These are phyloP conservation scores for Calonectris borealis DNA, from an alignment of 2,113 vertebrate genomes.

Conservation along the genomic window DNA sequence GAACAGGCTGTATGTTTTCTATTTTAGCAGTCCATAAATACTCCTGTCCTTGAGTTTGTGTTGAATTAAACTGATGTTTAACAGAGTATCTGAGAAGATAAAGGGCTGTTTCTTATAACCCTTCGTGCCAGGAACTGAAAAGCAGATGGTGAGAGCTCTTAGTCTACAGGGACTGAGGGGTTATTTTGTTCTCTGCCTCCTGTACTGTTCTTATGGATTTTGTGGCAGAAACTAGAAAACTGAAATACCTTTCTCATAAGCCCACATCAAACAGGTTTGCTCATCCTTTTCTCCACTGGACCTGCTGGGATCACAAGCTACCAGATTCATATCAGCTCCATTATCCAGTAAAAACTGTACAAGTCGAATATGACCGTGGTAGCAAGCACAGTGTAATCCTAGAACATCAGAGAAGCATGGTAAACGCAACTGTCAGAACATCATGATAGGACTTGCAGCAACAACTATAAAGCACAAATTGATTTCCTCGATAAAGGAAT, in stretches of 20 bases:
- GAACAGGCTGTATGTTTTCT: not conserved
- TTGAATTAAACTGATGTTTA: not conserved
- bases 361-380: constrained; percentile 90
- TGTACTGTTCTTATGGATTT: not conserved
- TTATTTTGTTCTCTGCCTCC: constrained; percentile 11
- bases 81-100: not conserved
- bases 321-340: constrained; percentile 95
- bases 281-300: constrained; percentile 97
- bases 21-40: not conserved
- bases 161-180: not conserved
- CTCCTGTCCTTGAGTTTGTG: not conserved
- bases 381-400: constrained; percentile 94
- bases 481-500: not conserved
- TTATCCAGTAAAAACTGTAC: constrained; percentile 92
- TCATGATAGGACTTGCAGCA: not conserved
- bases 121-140: not conserved
- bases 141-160: not conserved
- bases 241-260: constrained; percentile 92
- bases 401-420: not conserved
- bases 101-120: not conserved
- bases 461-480: not conserved
- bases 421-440: not conserved
- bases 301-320: constrained; percentile 93
- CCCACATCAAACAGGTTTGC: constrained; percentile 98
- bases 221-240: not conserved